A percentile compares a stretch with the other conserved stretches of the same genome.
phyloP scores from a whole-genome alignment of 2,888 invertebrate species.

The Enoplolaimus lenunculus region DNA sequence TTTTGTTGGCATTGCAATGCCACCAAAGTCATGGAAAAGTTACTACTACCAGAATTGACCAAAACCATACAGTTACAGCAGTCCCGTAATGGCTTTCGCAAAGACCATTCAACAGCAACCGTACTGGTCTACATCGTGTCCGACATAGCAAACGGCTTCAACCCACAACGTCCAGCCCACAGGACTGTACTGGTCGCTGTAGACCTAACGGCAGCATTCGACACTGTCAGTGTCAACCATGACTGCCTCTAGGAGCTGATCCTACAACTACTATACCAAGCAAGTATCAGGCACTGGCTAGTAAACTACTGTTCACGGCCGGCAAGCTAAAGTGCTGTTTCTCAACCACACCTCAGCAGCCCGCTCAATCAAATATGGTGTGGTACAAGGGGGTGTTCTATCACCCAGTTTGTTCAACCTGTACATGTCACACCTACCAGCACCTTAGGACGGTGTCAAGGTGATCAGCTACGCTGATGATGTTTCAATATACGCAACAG shows the following conservation, averaged over 20 bases:
- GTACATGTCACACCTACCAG: neutral
- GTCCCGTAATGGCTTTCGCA: neutral
- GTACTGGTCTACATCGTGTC: neutral
- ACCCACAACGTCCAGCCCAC: neutral
- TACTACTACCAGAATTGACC: neutral
- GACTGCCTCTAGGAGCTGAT: neutral
- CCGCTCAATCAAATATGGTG: neutral
- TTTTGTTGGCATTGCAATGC: neutral
- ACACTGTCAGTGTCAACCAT: neutral
- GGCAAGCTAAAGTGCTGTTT: conserved; percentile 1
- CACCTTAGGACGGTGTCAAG: neutral
- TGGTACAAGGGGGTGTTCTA: neutral
- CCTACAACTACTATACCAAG: neutral
- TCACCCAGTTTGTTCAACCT: conserved; percentile 6
- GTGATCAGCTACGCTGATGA: conserved; percentile 6
- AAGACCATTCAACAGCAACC: neutral
- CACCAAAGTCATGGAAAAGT: neutral
- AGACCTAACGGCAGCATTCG: too few relatives aligned
- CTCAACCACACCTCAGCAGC: neutral
- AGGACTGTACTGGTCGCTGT: neutral
- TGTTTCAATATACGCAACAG: neutral
- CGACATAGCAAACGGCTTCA: neutral
- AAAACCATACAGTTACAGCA: neutral
- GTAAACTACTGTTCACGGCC: conserved; percentile 2
- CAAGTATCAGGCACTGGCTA: neutral